phyloP scores from a whole-genome alignment of 2,888 invertebrate species.

The Coenonympha glycerion region DNA sequence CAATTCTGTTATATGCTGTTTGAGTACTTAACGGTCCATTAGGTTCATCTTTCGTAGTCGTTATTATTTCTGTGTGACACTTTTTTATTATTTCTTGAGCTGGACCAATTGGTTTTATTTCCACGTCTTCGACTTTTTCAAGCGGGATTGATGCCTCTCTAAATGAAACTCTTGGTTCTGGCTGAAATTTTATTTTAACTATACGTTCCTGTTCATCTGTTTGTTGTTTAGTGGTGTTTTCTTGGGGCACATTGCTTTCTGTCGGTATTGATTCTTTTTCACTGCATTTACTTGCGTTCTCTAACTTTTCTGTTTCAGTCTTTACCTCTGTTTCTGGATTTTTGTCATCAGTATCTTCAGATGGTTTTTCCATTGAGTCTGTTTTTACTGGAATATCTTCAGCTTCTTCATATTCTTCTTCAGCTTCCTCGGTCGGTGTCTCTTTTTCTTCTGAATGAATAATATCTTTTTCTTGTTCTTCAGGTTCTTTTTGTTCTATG shows the following conservation, averaged over 20 bases:
- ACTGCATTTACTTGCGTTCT: conserved; percentile 28
- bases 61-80: conserved; percentile 62
- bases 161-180: conserved; percentile 44
- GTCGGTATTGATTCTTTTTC: conserved; percentile 24
- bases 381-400: conserved; percentile 31
- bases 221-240: conserved; percentile 28
- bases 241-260: conserved; percentile 20
- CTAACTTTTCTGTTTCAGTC: background rate
- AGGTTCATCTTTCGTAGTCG: conserved; percentile 47
- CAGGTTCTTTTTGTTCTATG: too few relatives aligned
- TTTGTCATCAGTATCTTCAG: conserved; percentile 24
- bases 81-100: conserved; percentile 54
- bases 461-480: conserved; percentile 26
- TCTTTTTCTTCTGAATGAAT: conserved; percentile 19
- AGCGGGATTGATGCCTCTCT: conserved; percentile 63
- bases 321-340: conserved; percentile 18
- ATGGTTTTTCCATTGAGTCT: conserved; percentile 29
- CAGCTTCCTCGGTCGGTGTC: conserved; percentile 33
- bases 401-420: conserved; percentile 35
- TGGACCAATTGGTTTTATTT: conserved; percentile 66
- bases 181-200: conserved; percentile 26
- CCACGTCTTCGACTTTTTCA: conserved; percentile 66
- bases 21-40: conserved; percentile 51
- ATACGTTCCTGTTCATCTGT: conserved; percentile 25
- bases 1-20: conserved; percentile 63